Evolutionary conservation across 2,797 vertebrate species (phyloP).

Genomic region (Brachyalestes nurse): DNA sequence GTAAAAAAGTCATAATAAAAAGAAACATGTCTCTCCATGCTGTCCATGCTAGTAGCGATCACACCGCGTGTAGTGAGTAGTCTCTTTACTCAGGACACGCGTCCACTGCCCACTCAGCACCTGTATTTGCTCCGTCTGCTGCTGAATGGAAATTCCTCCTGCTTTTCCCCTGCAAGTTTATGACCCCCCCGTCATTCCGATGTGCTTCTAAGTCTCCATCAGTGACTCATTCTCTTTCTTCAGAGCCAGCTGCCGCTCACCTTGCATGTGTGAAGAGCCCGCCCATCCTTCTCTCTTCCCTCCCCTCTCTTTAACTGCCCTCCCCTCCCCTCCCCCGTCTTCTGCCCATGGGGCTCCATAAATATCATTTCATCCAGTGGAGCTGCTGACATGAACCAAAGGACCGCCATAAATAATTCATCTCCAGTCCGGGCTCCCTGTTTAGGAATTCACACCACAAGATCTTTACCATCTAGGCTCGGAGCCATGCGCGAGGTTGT

Average conservation of each 20-base stretch:
- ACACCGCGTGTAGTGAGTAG: not conserved
- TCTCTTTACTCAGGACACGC: not conserved
- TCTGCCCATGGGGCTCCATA: constrained; percentile 85
- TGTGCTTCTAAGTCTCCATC: constrained; percentile 30
- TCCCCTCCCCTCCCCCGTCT: constrained; percentile 4
- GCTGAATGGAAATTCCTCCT: not conserved
- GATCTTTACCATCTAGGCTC: constrained; percentile 46
- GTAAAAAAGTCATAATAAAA: not conserved
- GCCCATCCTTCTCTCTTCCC: constrained; percentile 24
- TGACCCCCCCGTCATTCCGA: constrained; percentile 25
- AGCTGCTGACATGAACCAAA: constrained; percentile 87
- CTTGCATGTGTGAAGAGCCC: constrained; percentile 41
- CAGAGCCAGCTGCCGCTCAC: constrained; percentile 41
- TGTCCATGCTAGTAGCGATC: not conserved
- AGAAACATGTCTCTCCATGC: not conserved
- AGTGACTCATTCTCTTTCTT: constrained; percentile 23
- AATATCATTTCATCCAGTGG: constrained; percentile 88
- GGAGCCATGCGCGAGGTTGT: constrained; percentile 31
- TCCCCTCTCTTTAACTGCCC: constrained; percentile 41
- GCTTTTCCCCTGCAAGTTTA: constrained; percentile 31
- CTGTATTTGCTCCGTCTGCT: not conserved
- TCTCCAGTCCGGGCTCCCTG: constrained; percentile 75
- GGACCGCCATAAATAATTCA: constrained; percentile 89
- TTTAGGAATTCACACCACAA: constrained; percentile 81
- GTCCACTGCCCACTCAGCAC: not conserved